These are phyloP conservation scores for Capitella teleta DNA, from an alignment of 1,140 invertebrate genomes.

Conservation along the genomic window DNA sequence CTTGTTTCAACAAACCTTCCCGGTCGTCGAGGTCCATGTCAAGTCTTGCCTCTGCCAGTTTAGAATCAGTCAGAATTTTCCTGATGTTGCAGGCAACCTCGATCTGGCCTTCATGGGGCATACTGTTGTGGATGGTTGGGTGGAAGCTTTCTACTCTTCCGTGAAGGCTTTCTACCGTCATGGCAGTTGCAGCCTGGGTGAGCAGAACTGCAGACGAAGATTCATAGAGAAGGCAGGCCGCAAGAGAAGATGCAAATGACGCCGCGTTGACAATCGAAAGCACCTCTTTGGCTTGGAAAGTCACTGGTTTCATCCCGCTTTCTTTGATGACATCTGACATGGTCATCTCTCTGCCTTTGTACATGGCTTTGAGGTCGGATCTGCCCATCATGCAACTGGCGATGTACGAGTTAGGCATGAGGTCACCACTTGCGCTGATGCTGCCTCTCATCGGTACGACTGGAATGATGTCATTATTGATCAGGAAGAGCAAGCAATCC, in stretches of 20 bases:
- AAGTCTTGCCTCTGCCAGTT: neutral
- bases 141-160: constrained; percentile 12
- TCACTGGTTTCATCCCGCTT: neutral
- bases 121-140: constrained; percentile 3
- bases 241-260: constrained; percentile 9
- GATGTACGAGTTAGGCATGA: constrained; percentile 12
- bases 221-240: constrained; percentile 9
- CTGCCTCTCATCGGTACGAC: constrained; percentile 9
- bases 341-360: constrained; percentile 1
- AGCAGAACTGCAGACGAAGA: constrained; percentile 3
- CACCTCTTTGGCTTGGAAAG: constrained; percentile 11
- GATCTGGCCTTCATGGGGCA: constrained; percentile 7
- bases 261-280: constrained; percentile 9
- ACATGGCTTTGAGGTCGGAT: neutral
- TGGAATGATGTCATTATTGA: constrained; percentile 11
- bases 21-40: neutral
- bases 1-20: constrained; percentile 1
- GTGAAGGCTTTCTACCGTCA: constrained; percentile 9
- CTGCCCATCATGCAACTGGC: constrained; percentile 12
- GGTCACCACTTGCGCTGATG: constrained; percentile 10
- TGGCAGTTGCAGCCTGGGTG: constrained; percentile 7
- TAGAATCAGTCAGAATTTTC: constrained; percentile 4
- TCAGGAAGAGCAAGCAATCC: constrained; percentile 6
- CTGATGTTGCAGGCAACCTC: constrained; percentile 3
- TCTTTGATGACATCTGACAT: neutral